These are phyloP conservation scores for Rhyacichthys aspro DNA, from an alignment of 2,797 vertebrate species.

Conservation along the genomic window DNA sequence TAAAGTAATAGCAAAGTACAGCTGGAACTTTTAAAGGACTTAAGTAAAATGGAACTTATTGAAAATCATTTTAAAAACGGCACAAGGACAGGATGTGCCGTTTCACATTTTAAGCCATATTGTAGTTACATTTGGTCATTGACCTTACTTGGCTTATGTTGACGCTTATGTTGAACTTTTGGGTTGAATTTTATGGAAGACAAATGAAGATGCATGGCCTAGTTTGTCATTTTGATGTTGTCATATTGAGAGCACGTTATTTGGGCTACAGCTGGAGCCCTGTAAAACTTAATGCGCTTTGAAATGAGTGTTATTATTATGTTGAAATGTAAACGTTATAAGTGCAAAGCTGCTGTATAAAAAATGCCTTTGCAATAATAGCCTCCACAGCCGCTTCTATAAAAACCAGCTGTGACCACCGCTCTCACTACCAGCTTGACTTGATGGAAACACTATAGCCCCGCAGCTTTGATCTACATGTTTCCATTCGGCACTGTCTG, in stretches of 20 bases:
- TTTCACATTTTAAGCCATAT: too few species aligned
- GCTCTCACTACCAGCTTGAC: constrained; percentile 35
- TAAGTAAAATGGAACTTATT: constrained; percentile 32
- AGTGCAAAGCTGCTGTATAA: constrained; percentile 34
- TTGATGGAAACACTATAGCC: constrained; percentile 69
- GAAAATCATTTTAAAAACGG: constrained; percentile 21
- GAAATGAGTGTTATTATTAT: constrained; percentile 47
- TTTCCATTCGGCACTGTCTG: constrained; percentile 37
- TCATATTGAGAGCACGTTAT: too few species aligned
- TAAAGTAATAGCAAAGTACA: constrained; percentile 38
- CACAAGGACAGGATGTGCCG: neutral
- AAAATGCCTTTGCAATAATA: constrained; percentile 48
- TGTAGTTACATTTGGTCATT: too few species aligned
- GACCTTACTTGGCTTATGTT: too few species aligned
- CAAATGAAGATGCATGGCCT: constrained; percentile 28
- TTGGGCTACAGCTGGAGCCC: constrained; percentile 11
- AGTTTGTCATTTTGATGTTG: neutral
- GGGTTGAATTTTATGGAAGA: neutral
- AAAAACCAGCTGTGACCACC: constrained; percentile 70
- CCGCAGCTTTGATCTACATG: constrained; percentile 62
- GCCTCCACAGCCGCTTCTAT: constrained; percentile 41
- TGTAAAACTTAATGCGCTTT: constrained; percentile 20
- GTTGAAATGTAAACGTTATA: constrained; percentile 28
- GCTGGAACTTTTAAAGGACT: constrained; percentile 7
- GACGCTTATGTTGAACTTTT: too few species aligned